Percentiles rank a stretch among this genome's conserved stretches.
phyloP scores from a whole-genome alignment of 64 coral and sea anemone species.

The Acropora yongei region DNA sequence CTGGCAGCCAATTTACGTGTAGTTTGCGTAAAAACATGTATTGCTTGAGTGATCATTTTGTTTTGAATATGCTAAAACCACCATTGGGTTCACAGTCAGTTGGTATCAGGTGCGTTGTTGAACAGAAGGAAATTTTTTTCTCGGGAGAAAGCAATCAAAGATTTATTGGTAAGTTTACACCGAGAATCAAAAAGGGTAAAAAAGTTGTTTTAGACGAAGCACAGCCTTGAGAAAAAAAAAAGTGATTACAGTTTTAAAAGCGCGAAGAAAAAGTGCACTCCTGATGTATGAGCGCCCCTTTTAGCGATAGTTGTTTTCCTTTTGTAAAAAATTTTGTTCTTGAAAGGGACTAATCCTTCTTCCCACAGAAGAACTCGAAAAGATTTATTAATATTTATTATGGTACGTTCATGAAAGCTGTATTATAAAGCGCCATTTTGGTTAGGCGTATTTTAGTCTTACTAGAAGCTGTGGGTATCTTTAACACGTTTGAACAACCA shows the following conservation, averaged over 20 bases:
- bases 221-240: too few species aligned
- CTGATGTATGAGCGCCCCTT: neutral
- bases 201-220: too few species aligned
- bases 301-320: too few species aligned
- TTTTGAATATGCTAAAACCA: constrained; percentile 31
- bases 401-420: too few species aligned
- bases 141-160: constrained; percentile 7
- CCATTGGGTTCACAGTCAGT: neutral
- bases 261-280: neutral
- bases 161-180: constrained; percentile 7
- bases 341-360: too few species aligned
- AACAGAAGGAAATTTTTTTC: constrained; percentile 1
- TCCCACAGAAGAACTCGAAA: too few species aligned
- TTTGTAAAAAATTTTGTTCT: too few species aligned
- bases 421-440: too few species aligned
- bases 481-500: neutral
- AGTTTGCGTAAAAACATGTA: constrained; percentile 6
- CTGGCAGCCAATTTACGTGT: constrained; percentile 24
- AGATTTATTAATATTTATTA: too few species aligned
- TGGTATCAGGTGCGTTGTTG: neutral
- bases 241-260: neutral
- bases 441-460: too few species aligned
- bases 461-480: too few species aligned
- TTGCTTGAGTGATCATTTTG: neutral
- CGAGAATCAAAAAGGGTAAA: neutral